A percentile compares a stretch with the other conserved stretches of the same genome.
Conservation (phyloP, 2,113 vertebrate species). For the Syngnathus typhle region DNA sequence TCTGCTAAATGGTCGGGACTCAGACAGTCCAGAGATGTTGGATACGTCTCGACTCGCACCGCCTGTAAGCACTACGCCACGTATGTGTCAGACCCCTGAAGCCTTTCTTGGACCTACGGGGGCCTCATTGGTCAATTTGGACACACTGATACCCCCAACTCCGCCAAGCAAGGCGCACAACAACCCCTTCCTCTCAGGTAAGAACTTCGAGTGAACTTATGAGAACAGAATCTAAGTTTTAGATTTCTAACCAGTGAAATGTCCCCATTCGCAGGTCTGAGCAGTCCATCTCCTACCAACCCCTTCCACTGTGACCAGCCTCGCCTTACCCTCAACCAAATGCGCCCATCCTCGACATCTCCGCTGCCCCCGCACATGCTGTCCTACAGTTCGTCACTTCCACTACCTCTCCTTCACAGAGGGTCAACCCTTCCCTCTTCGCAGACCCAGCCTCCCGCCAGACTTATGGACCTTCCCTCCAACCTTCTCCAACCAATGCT, state of each 20-base stretch:
- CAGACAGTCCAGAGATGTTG: constrained; percentile 73
- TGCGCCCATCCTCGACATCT: constrained; percentile 79
- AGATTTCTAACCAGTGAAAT: neutral
- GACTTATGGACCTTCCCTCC: constrained; percentile 68
- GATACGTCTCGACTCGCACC: constrained; percentile 74
- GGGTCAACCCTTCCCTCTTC: constrained; percentile 74
- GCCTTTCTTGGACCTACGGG: constrained; percentile 86
- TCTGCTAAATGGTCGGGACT: constrained; percentile 73
- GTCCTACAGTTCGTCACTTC: constrained; percentile 84
- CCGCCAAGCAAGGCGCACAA: constrained; percentile 70
- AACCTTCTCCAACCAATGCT: constrained; percentile 80
- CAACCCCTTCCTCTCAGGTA: constrained; percentile 91
- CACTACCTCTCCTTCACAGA: constrained; percentile 79
- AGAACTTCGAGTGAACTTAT: neutral
- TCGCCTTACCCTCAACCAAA: constrained; percentile 87
- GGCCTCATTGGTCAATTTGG: constrained; percentile 89
- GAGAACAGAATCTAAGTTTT: neutral
- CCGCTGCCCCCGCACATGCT: constrained; percentile 70
- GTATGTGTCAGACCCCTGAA: constrained; percentile 80
- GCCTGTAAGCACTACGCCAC: constrained; percentile 64
- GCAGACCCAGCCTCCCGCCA: constrained; percentile 72
- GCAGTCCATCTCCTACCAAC: constrained; percentile 82
- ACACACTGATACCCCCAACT: constrained; percentile 77
- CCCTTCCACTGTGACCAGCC: constrained; percentile 84
- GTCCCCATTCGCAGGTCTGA: constrained; percentile 71